Base-by-base conservation (phyloP, 2,113 vertebrate species). In the Proteles cristata region DNA sequence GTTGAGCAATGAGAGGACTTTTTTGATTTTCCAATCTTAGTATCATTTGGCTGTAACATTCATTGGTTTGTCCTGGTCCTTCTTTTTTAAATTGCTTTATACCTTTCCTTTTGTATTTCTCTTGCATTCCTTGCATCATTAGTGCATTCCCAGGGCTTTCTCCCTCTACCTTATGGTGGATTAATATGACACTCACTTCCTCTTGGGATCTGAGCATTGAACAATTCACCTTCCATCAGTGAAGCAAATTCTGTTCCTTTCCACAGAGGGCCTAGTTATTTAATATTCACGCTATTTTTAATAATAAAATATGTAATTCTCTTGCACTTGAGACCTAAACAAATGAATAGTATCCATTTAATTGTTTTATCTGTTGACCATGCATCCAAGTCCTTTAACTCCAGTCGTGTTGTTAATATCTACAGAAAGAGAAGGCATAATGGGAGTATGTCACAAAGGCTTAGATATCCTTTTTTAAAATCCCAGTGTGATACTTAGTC, bases 401-500 rank as follows among this genome's bases (percentile, higher is more conserved):
- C 86, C 88, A 81, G 97, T 97, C 19, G 9, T 26, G 65, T 90
- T 95, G 26, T 97, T 98, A 92, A 76, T 39, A 97, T 95, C 81
- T 53, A 96, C 83, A 96, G 74, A 98, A 93, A 97, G 88, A 84
- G 77, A 96, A 89, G 93, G 86, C 71, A 48, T 97, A 98, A 96
- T 55, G 21, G 95, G 95, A 98, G 96, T 96, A 71, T 90, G 76
- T 98, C 97, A 97, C 97, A 97, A 96, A 98, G 97, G 97, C 97
- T 98, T 88, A 97, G 97, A 97, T 95, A 97, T 68, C 96, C 93
- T 63, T 98, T 97, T 98, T 94, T 82, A 97, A 98, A 98, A 98
- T 79, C 97, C 96, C 97, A 97, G 71, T 97, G 95, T 98, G 98
- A 98, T 98, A 93, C 87, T 98, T 97, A 98, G 97, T 98, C 97